Percentiles rank a stretch among this genome's conserved stretches.
phyloP scores from a whole-genome alignment of 2,888 invertebrate genomes.

The Agonopterix arenella region DNA sequence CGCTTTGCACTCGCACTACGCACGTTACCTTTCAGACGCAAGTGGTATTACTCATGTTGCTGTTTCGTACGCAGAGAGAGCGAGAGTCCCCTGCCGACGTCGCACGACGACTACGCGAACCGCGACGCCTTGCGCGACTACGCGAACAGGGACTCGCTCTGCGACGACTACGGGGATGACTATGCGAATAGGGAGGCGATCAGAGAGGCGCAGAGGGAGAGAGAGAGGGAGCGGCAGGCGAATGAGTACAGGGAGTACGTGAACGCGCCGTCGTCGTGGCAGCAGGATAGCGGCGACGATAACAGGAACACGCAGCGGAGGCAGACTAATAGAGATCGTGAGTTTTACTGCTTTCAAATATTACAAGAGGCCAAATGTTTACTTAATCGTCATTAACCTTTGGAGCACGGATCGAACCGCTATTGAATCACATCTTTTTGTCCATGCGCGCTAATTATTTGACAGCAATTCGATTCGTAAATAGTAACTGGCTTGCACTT shows the following conservation, averaged over 20 bases:
- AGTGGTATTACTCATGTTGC: constrained; percentile 69
- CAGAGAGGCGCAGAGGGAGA: constrained; percentile 64
- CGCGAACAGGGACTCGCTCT: constrained; percentile 64
- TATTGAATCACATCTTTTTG: no score
- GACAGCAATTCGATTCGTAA: no score
- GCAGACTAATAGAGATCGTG: constrained; percentile 47
- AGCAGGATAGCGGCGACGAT: constrained; percentile 51
- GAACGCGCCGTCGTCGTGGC: constrained; percentile 63
- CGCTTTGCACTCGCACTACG: constrained; percentile 30
- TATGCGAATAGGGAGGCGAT: constrained; percentile 72
- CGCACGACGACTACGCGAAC: constrained; percentile 69
- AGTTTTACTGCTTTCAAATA: constrained; percentile 10
- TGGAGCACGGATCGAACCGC: no score
- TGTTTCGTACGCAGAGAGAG: constrained; percentile 73
- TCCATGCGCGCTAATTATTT: no score
- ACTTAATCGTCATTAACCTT: no score
- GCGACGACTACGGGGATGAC: constrained; percentile 70
- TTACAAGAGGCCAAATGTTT: no score
- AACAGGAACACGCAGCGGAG: constrained; percentile 62
- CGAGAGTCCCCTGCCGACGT: constrained; percentile 59
- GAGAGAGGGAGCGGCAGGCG: constrained; percentile 41
- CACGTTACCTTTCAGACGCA: constrained; percentile 61
- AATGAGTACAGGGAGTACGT: constrained; percentile 69
- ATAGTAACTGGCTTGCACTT: no score
- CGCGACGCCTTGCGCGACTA: constrained; percentile 62